Conservation (phyloP, 2,888 invertebrate species). For the Rapana venosa region DNA sequence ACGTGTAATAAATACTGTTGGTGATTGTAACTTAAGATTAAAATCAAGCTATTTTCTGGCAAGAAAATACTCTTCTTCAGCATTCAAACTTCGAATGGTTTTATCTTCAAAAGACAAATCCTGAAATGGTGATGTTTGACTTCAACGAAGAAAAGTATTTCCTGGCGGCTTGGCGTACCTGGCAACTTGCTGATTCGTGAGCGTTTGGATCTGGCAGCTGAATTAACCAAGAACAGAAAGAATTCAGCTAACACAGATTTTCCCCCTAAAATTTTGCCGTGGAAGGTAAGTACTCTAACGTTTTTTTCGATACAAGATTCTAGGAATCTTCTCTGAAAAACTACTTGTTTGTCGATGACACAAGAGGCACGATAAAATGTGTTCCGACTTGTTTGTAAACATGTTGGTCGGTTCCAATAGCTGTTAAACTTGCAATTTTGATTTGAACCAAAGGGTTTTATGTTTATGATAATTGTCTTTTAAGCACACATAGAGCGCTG, state of each 20-base stretch:
- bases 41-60: background rate
- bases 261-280: background rate
- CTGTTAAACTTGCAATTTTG: no score
- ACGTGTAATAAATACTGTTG: no score
- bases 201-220: background rate
- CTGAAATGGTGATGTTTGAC: background rate
- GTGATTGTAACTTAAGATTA: no score
- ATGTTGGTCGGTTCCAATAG: background rate
- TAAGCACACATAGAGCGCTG: no score
- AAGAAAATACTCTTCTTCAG: background rate
- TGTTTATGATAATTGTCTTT: no score
- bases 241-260: background rate
- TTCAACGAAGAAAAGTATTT: background rate
- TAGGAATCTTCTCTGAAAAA: no score
- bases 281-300: background rate
- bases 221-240: background rate
- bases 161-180: constrained; percentile 27
- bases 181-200: background rate
- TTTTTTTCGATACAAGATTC: background rate
- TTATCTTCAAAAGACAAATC: constrained; percentile 7
- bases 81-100: background rate
- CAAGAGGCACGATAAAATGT: background rate
- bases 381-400: constrained; percentile 27
- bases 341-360: no score
- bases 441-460: no score